Conservation (phyloP, 1,140 invertebrate genomes). For the Caenorhabditis elegans region DNA sequence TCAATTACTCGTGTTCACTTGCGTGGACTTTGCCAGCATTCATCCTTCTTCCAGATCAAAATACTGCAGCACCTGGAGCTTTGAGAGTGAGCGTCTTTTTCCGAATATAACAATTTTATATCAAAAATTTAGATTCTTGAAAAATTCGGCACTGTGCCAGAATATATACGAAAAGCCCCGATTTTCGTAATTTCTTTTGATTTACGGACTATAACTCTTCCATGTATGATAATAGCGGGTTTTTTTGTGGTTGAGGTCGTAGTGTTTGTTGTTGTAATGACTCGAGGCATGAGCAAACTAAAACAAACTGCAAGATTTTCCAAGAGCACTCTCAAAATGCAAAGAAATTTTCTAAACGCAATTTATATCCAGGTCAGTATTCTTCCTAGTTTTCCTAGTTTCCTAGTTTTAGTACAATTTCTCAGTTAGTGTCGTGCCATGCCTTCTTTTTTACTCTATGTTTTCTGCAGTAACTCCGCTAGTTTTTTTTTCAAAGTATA, state of each 20-base stretch:
- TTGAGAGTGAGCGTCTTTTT: too few species aligned
- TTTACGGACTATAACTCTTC: not conserved
- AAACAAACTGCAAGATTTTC: not conserved
- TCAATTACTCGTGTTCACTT: not conserved
- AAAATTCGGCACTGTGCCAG: not conserved
- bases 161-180: not conserved
- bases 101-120: too few species aligned
- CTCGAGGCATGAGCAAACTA: not conserved
- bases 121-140: not conserved
- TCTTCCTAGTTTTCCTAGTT: not conserved
- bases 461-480: too few species aligned
- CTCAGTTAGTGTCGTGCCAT: not conserved
- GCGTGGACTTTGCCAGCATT: not conserved
- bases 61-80: too few species aligned
- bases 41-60: not conserved
- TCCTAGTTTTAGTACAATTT: not conserved
- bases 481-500: too few species aligned
- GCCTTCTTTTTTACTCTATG: too few species aligned
- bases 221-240: too few species aligned
- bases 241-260: not conserved
- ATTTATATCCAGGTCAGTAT: not conserved
- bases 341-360: not conserved
- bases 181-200: not conserved
- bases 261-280: not conserved
- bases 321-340: not conserved